Evolutionary conservation across 2,113 vertebrate genomes (phyloP).

Genomic region (Nyctibius bracteatus): DNA sequence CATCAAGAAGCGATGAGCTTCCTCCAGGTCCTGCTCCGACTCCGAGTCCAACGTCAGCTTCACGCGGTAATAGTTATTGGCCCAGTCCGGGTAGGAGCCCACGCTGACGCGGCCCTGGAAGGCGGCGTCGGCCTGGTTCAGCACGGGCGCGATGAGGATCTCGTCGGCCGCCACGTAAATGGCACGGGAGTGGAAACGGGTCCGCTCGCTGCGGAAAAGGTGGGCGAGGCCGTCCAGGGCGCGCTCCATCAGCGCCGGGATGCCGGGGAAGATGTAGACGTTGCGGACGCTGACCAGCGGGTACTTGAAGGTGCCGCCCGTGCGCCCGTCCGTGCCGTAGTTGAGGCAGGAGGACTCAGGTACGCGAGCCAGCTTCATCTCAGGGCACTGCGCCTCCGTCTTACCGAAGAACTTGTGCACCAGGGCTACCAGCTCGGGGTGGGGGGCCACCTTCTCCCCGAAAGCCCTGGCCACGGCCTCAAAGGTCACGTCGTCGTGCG

Average conservation of each 20-base stretch:
- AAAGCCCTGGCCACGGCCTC: slow-evolving; percentile 90
- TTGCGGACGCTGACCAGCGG: slow-evolving; percentile 91
- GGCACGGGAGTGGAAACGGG: slow-evolving; percentile 78
- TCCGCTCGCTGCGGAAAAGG: slow-evolving; percentile 80
- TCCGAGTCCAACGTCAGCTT: slow-evolving; percentile 88
- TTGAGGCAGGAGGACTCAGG: slow-evolving; percentile 86
- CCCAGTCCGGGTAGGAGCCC: slow-evolving; percentile 95
- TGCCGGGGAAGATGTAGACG: slow-evolving; percentile 91
- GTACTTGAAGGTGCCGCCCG: slow-evolving; percentile 75
- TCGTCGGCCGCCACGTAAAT: slow-evolving; percentile 84
- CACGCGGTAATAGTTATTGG: slow-evolving; percentile 90
- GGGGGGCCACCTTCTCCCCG: slow-evolving; percentile 74
- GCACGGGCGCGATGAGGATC: slow-evolving; percentile 70
- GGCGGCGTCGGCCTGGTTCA: slow-evolving; percentile 70
- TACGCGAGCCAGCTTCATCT: slow-evolving; percentile 86
- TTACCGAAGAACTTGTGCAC: slow-evolving; percentile 76
- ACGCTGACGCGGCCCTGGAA: slow-evolving; percentile 78
- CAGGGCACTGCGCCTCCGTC: slow-evolving; percentile 54
- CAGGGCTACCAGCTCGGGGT: slow-evolving; percentile 82
- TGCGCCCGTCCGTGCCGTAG: slow-evolving; percentile 80
- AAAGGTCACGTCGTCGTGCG: slow-evolving; percentile 93
- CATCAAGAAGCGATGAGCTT: slow-evolving; percentile 74
- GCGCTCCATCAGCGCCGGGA: slow-evolving; percentile 84
- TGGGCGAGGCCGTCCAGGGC: slow-evolving; percentile 81
- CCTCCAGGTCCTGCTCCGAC: slow-evolving; percentile 77